Base-by-base conservation (phyloP, 2,113 vertebrate genomes). In the Callocephalon fimbriatum region DNA sequence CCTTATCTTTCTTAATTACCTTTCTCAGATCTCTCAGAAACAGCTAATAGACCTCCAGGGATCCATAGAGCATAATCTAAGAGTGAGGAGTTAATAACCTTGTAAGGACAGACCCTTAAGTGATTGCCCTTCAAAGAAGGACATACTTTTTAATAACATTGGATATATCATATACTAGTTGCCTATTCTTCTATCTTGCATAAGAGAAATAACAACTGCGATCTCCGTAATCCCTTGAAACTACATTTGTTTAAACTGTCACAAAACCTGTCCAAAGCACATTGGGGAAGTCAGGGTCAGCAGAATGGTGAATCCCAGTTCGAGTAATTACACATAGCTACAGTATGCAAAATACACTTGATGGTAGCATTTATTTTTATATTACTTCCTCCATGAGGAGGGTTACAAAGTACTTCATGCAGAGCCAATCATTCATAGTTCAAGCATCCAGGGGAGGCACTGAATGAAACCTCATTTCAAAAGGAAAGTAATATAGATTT, bases 31-130 rank as follows among this genome's bases (percentile, higher is more conserved):
- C 86, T 88, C 82, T 82, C 25, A 63, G 81, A 91, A 95, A 53
- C 27, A 75, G 62, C 59, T 93, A 88, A 90, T 86, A 93, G 75
- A 92, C 29, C 93, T 88, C 85, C 67, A 83, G 93, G 71, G 94
- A 88, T 86, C 75, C 86, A 95, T 12, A 65, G 66, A 88, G 45
- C 54, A 58, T 73, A 86, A 95, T 80, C 62, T 76, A 63, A 83
- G 95, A 95, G 58, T 66, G 31, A 95, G 86, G 66, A 88, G 62
- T 80, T 96, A 95, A 96, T 92, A 87, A 90, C 85, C 77, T 76
- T 62, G 26, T 77, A 50, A 94, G 75, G 56, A 50, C 50, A 71
- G 68, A 84, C 63, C 45, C 35, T 94, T 18, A 83, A 86, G 73
- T 77, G 50, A 71, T 7, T 80, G 78, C 12, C 78, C 75, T 96